phyloP scores from a whole-genome alignment of 2,888 invertebrate genomes.

The Oligia latruncula region DNA sequence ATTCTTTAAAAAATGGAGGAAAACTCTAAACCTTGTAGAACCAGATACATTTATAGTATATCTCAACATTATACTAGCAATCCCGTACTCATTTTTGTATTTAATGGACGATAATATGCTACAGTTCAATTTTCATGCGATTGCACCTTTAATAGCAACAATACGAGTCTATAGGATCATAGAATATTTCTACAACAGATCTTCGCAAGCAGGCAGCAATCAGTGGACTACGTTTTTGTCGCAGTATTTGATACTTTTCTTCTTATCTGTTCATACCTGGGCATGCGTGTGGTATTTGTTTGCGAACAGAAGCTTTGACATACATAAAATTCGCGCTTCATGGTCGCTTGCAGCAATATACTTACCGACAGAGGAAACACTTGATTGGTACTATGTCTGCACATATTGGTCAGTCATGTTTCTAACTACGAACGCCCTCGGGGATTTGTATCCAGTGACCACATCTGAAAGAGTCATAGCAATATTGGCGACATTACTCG shows the following conservation, averaged over 20 bases:
- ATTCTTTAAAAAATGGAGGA: conserved; percentile 84
- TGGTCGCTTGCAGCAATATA: conserved; percentile 83
- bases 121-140: conserved; percentile 77
- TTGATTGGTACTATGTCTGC: conserved; percentile 87
- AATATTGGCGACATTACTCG: conserved; percentile 81
- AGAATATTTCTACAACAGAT: conserved; percentile 83
- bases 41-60: conserved; percentile 79
- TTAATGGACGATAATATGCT: conserved; percentile 68
- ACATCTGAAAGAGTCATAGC: conserved; percentile 82
- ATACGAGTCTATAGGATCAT: conserved; percentile 84
- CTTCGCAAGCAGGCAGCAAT: conserved; percentile 86
- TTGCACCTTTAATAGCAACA: conserved; percentile 82
- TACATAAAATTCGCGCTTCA: conserved; percentile 79
- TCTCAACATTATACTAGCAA: conserved; percentile 79
- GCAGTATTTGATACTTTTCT: conserved; percentile 86
- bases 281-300: conserved; percentile 87
- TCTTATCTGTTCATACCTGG: conserved; percentile 85
- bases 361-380: conserved; percentile 81
- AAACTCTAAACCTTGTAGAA: conserved; percentile 86
- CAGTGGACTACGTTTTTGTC: conserved; percentile 87
- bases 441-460: conserved; percentile 86
- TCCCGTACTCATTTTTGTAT: conserved; percentile 83
- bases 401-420: conserved; percentile 87
- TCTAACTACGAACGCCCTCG: conserved; percentile 86
- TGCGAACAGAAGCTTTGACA: conserved; percentile 81